Evolutionary conservation across 2,797 vertebrate species (phyloP).

Genomic region (Poecilia gillii): DNA sequence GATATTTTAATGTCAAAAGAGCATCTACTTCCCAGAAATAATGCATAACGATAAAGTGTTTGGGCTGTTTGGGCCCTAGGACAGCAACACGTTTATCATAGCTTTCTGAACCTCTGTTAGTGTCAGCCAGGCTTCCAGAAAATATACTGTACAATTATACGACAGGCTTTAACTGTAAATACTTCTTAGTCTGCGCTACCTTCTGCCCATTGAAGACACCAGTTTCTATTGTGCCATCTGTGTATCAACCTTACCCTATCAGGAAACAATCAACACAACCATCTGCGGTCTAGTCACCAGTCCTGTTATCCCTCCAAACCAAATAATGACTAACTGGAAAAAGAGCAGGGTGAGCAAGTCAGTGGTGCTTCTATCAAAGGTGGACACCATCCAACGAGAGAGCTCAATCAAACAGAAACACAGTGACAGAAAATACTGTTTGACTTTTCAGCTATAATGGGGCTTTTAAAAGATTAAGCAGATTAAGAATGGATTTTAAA

Average conservation of each 20-base stretch:
- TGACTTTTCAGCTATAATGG: constrained; percentile 51
- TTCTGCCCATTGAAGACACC: constrained; percentile 66
- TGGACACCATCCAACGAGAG: constrained; percentile 60
- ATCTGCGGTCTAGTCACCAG: constrained; percentile 78
- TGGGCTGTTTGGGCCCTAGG: constrained; percentile 14
- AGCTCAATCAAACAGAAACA: constrained; percentile 71
- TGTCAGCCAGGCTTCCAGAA: constrained; percentile 32
- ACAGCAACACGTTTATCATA: constrained; percentile 31
- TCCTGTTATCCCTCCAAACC: constrained; percentile 74
- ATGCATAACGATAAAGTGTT: constrained; percentile 29
- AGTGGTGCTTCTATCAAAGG: constrained; percentile 54
- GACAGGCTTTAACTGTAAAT: constrained; percentile 32
- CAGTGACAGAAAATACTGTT: constrained; percentile 61
- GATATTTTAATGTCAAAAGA: constrained; percentile 33
- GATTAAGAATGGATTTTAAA: constrained; percentile 51
- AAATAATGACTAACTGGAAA: constrained; percentile 73
- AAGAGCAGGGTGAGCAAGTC: constrained; percentile 69
- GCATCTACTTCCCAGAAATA: constrained; percentile 12
- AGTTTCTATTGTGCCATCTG: constrained; percentile 75
- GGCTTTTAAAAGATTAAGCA: constrained; percentile 54
- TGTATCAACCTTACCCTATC: constrained; percentile 73
- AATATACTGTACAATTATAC: constrained; percentile 45
- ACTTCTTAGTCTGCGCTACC: constrained; percentile 47
- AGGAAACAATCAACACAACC: constrained; percentile 78
- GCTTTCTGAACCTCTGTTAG: constrained; percentile 35